Evolutionary conservation across 2,797 vertebrate species (phyloP).

Genomic region (Meda fulgida): DNA sequence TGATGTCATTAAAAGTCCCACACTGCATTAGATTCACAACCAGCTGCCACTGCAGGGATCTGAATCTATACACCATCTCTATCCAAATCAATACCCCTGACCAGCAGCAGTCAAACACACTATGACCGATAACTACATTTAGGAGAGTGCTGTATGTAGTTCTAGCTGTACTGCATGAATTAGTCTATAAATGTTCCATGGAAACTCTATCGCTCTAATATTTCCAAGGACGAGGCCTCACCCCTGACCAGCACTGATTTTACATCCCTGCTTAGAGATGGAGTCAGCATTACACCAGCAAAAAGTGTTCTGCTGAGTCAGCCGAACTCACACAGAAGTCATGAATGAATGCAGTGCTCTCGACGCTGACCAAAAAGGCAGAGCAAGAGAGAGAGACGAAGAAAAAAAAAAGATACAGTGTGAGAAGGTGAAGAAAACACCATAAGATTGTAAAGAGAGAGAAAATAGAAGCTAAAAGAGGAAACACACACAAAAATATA

Average conservation of each 20-base stretch:
- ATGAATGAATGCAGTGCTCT: constrained; percentile 50
- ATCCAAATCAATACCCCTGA: constrained; percentile 45
- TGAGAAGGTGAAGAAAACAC: background rate
- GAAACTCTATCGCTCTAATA: constrained; percentile 24
- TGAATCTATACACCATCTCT: constrained; percentile 43
- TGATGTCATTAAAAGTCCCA: constrained; percentile 26
- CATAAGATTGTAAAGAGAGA: background rate
- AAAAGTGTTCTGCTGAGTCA: constrained; percentile 51
- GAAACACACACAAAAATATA: constrained; percentile 3
- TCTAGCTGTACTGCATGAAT: background rate
- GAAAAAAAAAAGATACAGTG: background rate
- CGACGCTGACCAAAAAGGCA: constrained; percentile 1
- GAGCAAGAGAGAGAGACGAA: background rate
- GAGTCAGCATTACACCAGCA: constrained; percentile 56
- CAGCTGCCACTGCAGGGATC: constrained; percentile 27
- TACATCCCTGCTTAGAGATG: constrained; percentile 22
- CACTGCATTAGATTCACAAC: constrained; percentile 29
- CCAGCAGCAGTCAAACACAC: constrained; percentile 35
- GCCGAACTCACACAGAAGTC: constrained; percentile 34
- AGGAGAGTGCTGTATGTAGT: background rate
- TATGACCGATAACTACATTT: constrained; percentile 24
- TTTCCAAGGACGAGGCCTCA: constrained; percentile 48
- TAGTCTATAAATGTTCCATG: background rate
- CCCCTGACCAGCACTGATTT: constrained; percentile 39
- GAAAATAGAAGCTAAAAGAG: background rate